These are phyloP conservation scores for Trachemys scripta DNA, from an alignment of 2,113 vertebrate species.

Conservation along the genomic window DNA sequence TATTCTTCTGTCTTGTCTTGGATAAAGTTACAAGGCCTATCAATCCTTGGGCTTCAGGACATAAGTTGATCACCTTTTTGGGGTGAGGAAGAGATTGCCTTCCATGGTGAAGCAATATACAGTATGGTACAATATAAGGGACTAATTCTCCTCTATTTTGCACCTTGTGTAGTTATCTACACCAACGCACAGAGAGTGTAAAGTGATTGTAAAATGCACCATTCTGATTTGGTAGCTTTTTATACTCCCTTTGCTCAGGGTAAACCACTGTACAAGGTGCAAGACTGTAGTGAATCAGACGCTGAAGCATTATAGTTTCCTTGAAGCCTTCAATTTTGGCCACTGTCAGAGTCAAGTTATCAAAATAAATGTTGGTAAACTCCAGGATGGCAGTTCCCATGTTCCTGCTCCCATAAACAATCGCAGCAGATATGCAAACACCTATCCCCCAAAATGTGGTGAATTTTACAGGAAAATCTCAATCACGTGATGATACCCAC, in stretches of 20 bases:
- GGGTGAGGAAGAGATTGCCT: conserved; percentile 37
- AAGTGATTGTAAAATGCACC: not conserved
- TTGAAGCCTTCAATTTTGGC: not conserved
- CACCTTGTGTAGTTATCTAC: not conserved
- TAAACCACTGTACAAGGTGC: not conserved
- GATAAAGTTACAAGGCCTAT: not conserved
- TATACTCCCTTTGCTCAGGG: not conserved
- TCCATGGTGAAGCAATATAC: not conserved
- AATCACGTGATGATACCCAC: not conserved
- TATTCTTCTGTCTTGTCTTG: not conserved
- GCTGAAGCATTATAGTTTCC: not conserved
- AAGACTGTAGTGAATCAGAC: not conserved
- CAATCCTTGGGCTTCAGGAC: not conserved
- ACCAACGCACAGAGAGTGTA: not conserved
- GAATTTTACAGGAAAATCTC: not conserved
- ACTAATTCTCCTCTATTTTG: conserved; percentile 8
- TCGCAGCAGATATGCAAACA: not conserved
- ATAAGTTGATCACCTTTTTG: conserved; percentile 25
- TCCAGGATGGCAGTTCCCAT: not conserved
- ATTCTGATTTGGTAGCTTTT: not conserved
- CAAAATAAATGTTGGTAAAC: not conserved
- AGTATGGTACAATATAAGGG: not conserved
- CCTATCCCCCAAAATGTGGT: not conserved
- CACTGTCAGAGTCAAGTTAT: not conserved
- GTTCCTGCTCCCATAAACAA: not conserved